Percentiles rank a stretch among this genome's conserved stretches.
Evolutionary conservation across 2,113 vertebrate species (phyloP).

Genomic region (Caretta caretta): DNA sequence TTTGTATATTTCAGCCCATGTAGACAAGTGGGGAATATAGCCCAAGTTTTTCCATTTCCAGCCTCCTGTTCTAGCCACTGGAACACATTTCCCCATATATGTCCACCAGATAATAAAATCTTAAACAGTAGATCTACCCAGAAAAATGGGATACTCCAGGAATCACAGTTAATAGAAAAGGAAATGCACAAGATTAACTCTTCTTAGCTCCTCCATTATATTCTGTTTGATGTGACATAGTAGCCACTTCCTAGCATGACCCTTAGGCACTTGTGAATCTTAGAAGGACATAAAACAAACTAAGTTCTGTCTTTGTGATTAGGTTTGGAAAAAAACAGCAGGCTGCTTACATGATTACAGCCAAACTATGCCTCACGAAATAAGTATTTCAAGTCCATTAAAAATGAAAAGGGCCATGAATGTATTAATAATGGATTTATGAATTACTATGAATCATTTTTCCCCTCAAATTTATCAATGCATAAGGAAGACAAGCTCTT

Average conservation of each 20-base stretch:
- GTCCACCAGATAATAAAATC: background rate
- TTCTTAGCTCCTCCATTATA: background rate
- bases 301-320: background rate
- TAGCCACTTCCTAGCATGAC: background rate
- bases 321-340: background rate
- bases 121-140: background rate
- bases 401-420: background rate
- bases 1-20: background rate
- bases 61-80: background rate
- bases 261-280: background rate
- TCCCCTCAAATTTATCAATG: background rate
- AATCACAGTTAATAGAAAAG: background rate
- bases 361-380: background rate
- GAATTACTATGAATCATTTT: background rate
- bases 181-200: background rate
- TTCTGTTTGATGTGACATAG: fast-evolving
- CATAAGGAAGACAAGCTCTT: background rate
- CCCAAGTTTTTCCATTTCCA: background rate
- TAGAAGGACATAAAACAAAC: background rate
- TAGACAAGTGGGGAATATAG: background rate
- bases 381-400: background rate
- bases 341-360: background rate
- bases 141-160: background rate
- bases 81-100: background rate
- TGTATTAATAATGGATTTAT: background rate